Conservation (phyloP, 2,888 invertebrate species). For the Vesta saturnalis region DNA sequence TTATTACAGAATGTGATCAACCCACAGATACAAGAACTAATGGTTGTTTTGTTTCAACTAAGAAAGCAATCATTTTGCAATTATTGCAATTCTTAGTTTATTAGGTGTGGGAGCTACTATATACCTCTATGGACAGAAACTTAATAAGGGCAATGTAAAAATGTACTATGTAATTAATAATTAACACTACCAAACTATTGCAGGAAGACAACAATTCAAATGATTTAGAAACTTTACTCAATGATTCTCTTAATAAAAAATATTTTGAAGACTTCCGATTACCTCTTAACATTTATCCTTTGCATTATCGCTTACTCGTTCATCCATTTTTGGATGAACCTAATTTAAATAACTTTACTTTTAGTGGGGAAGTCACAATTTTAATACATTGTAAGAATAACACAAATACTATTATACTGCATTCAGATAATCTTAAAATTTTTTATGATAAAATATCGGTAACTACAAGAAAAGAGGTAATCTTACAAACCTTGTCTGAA, state of each 20-base stretch:
- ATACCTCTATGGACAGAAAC: slow-evolving; percentile 57
- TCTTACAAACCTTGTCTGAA: background rate
- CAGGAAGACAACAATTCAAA: slow-evolving; percentile 52
- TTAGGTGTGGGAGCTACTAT: slow-evolving; percentile 54
- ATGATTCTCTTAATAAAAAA: slow-evolving; percentile 53
- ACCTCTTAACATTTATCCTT: slow-evolving; percentile 50
- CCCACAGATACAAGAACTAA: slow-evolving; percentile 68
- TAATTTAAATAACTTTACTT: slow-evolving; percentile 53
- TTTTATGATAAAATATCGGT: slow-evolving; percentile 49
- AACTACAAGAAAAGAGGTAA: slow-evolving; percentile 34
- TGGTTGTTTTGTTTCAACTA: slow-evolving; percentile 70
- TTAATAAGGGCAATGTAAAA: background rate
- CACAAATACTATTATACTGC: slow-evolving; percentile 55
- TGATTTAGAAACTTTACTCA: slow-evolving; percentile 57
- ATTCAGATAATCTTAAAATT: slow-evolving; percentile 54
- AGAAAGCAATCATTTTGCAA: slow-evolving; percentile 65
- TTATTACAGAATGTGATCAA: slow-evolving; percentile 67
- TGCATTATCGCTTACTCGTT: slow-evolving; percentile 54
- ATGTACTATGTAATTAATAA: background rate
- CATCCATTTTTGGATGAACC: slow-evolving; percentile 56
- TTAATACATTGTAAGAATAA: slow-evolving; percentile 51
- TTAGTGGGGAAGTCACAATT: slow-evolving; percentile 55
- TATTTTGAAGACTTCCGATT: slow-evolving; percentile 51
- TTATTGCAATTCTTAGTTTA: slow-evolving; percentile 53
- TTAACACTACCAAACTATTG: slow-evolving; percentile 16